Conservation (phyloP, 2,888 invertebrate species). For the Synergus umbraculus region DNA sequence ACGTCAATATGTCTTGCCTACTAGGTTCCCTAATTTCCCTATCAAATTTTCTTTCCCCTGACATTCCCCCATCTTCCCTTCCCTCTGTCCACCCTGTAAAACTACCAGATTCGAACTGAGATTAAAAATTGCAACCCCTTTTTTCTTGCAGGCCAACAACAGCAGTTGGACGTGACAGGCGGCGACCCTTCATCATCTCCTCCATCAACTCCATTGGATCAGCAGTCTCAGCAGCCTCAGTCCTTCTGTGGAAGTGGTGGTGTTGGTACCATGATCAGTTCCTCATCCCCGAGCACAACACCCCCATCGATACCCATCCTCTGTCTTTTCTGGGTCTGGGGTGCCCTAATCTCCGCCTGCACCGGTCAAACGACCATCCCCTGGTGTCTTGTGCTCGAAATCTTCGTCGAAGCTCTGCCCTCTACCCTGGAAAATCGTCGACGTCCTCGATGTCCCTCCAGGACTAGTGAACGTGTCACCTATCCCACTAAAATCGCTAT, state of each 20-base stretch:
- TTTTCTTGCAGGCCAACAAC: constrained; percentile 21
- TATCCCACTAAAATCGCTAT: constrained; percentile 21
- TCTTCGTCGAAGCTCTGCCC: constrained; percentile 48
- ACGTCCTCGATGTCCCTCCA: constrained; percentile 39
- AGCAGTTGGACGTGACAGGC: constrained; percentile 26
- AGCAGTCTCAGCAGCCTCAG: constrained; percentile 60
- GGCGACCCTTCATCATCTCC: constrained; percentile 32
- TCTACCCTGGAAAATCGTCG: constrained; percentile 35
- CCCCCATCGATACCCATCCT: constrained; percentile 62
- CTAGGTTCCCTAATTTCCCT: too few relatives aligned
- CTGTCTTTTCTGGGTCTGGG: constrained; percentile 75
- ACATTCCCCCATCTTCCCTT: too few relatives aligned
- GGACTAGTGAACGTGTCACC: constrained; percentile 41
- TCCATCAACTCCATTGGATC: constrained; percentile 25
- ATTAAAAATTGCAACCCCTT: not conserved
- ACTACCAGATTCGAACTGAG: too few relatives aligned
- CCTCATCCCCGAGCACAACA: constrained; percentile 60
- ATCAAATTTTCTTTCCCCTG: too few relatives aligned
- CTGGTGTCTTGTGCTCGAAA: constrained; percentile 54
- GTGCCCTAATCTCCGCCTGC: constrained; percentile 77
- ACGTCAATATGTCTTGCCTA: too few relatives aligned
- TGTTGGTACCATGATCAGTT: constrained; percentile 40
- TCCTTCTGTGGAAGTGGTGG: constrained; percentile 51
- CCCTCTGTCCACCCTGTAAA: too few relatives aligned
- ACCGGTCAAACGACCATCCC: constrained; percentile 61